These are phyloP conservation scores for Drosophila lacicola DNA, from an alignment of 2,888 invertebrate species.

Conservation along the genomic window DNA sequence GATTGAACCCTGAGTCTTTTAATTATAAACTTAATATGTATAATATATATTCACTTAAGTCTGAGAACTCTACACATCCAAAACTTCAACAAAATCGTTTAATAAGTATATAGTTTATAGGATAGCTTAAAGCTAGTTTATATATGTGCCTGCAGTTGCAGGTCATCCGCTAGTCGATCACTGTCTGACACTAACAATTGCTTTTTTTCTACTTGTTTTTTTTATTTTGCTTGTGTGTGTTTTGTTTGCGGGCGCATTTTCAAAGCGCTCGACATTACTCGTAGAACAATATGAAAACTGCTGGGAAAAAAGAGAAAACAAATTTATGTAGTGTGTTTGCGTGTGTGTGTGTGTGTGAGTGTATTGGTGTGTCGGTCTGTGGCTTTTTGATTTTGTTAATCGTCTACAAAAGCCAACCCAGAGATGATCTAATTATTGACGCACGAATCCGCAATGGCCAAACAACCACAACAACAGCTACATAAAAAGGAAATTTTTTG, in stretches of 20 bases:
- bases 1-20: no score
- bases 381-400: conserved; percentile 75
- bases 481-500: conserved; percentile 35
- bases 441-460: conserved; percentile 71
- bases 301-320: conserved; percentile 42
- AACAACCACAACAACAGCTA: conserved; percentile 26
- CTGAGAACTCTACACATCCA: no score
- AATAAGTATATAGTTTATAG: no score
- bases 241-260: conserved; percentile 38
- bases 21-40: no score
- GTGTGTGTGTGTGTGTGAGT: conserved; percentile 30
- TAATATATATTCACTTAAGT: no score
- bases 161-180: conserved; percentile 19
- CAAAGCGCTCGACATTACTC: conserved; percentile 59
- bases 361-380: conserved; percentile 44
- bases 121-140: no score
- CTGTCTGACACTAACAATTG: neutral
- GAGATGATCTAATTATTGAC: conserved; percentile 78
- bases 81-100: no score
- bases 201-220: conserved; percentile 6
- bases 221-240: conserved; percentile 17
- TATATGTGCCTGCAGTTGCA: neutral
- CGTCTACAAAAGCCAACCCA: conserved; percentile 67
- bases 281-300: conserved; percentile 41
- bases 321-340: conserved; percentile 18